Evolutionary conservation across 2,888 invertebrate species (phyloP).

Genomic region (Hecatera dysodea): DNA sequence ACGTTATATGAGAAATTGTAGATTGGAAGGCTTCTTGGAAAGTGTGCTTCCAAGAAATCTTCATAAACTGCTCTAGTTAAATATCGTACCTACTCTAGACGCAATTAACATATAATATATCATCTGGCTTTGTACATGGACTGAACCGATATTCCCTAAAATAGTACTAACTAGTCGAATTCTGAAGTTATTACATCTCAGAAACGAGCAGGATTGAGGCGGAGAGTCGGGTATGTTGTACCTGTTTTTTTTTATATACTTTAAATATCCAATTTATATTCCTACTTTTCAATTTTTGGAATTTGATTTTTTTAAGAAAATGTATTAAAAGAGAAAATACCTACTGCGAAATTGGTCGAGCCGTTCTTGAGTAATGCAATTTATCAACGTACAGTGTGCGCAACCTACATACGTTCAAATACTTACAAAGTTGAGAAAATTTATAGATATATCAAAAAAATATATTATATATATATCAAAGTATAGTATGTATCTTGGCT

Average conservation of each 20-base stretch:
- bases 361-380: no score
- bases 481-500: no score
- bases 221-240: neutral
- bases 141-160: neutral
- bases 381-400: no score
- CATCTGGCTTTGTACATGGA: neutral
- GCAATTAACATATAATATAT: neutral
- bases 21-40: neutral
- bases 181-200: neutral
- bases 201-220: neutral
- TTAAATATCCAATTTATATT: neutral
- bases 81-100: neutral
- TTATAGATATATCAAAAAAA: no score
- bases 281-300: no score
- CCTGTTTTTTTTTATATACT: neutral
- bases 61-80: neutral
- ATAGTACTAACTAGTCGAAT: neutral
- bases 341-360: no score
- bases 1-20: neutral
- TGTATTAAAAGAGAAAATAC: no score
- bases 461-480: no score
- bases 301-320: no score
- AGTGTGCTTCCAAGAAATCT: neutral
- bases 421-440: no score
- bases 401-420: no score